Percentiles rank a stretch among this genome's conserved stretches.
Conservation (phyloP, 2,113 vertebrate species). For the Pundamilia nyererei region DNA sequence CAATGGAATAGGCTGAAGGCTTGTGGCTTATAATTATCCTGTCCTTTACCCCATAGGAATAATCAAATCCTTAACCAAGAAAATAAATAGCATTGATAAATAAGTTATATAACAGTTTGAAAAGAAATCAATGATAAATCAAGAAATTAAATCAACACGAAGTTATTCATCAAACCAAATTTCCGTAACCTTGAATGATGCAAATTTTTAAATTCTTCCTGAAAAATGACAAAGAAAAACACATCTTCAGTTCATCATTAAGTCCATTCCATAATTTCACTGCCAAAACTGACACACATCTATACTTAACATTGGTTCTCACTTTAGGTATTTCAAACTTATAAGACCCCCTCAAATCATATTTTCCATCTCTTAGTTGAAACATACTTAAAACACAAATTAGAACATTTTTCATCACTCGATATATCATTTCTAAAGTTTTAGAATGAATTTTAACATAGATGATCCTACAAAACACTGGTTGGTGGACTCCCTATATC, state of each 20-base stretch:
- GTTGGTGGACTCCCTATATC: too few relatives aligned
- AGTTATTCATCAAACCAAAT: neutral
- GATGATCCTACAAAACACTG: too few relatives aligned
- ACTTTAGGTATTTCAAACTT: neutral
- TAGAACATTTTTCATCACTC: neutral
- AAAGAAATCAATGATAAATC: neutral
- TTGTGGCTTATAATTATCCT: neutral
- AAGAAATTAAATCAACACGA: neutral
- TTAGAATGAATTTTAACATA: neutral
- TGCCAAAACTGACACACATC: neutral
- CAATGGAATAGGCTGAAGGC: neutral
- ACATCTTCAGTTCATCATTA: neutral
- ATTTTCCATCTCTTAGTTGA: neutral
- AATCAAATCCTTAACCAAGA: neutral
- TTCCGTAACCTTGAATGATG: accelerated
- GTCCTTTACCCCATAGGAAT: neutral
- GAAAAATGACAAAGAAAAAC: neutral
- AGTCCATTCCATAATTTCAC: neutral
- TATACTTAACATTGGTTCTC: neutral
- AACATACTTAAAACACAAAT: neutral
- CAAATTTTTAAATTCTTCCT: neutral
- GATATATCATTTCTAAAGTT: neutral
- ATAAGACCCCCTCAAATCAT: neutral
- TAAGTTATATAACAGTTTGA: neutral
- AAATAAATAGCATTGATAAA: neutral